phyloP scores from a whole-genome alignment of 2,888 invertebrate genomes.

The Aelia acuminata region DNA sequence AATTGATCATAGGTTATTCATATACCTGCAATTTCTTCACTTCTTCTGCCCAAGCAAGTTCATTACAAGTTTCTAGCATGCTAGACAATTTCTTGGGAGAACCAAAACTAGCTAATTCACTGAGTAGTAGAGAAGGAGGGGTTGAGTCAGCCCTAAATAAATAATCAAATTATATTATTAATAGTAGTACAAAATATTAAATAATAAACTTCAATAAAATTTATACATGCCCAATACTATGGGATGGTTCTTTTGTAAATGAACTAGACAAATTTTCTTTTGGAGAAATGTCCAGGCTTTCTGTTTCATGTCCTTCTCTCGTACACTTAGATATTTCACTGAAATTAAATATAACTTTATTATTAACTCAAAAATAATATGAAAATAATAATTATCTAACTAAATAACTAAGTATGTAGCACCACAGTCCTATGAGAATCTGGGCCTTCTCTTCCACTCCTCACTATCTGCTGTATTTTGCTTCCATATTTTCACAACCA shows the following conservation, averaged over 20 bases:
- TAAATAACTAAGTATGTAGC: too few relatives aligned
- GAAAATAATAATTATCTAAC: background rate
- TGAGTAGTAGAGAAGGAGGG: conserved; percentile 67
- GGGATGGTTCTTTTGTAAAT: conserved; percentile 65
- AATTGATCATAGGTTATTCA: background rate
- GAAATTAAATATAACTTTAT: conserved; percentile 52
- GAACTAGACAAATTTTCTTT: conserved; percentile 63
- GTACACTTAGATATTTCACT: conserved; percentile 65
- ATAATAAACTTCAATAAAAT: conserved; percentile 50
- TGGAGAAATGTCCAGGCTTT: conserved; percentile 64
- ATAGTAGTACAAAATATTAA: background rate
- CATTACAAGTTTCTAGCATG: conserved; percentile 67
- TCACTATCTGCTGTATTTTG: too few relatives aligned
- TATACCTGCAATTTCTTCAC: conserved; percentile 68
- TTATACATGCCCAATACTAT: conserved; percentile 67
- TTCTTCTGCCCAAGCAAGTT: conserved; percentile 67
- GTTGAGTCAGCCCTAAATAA: conserved; percentile 68
- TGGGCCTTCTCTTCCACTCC: too few relatives aligned
- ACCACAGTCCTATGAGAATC: too few relatives aligned
- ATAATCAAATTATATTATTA: background rate
- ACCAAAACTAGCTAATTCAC: conserved; percentile 67
- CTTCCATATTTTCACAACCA: too few relatives aligned
- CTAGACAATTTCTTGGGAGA: conserved; percentile 67
- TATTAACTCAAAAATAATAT: background rate
- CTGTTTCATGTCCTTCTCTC: conserved; percentile 63